Base-by-base conservation (phyloP, 92 coral and sea anemone species). In the Actinostola sp. region DNA sequence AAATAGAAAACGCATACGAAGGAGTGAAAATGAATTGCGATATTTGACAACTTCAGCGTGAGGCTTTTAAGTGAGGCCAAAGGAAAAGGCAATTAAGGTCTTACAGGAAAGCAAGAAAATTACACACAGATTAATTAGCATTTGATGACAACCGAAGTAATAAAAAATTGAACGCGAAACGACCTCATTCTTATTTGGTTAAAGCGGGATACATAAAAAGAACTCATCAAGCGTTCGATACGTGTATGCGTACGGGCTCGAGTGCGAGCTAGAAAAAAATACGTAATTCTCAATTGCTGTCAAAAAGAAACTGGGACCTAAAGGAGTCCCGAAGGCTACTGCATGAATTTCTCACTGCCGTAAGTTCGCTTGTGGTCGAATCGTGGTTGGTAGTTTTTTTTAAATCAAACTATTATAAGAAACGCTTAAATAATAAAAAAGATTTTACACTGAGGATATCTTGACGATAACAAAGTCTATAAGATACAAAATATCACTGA, bases 11-110 rank as follows among this genome's bases (percentile, higher is more conserved):
- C 28, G 36, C 38, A 57, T 27, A 57, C 19, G 16, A 20, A 44
- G 30, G 38, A 8, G 70, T 63, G 70, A 63, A n/a, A 5, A 10
- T 17, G 38, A 27, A 4, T 7, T 27, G 30, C 28, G 50, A n/a
- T 63, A 3, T 35, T 23, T 63, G 30, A 38, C 70, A 63, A 27
- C 26, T 44, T 63, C 9, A 35, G 53, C 51, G 28, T 33, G 6
- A 63, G 42, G 34, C 33, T 38, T 38, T 63, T 13, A 63, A 35
- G 30, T 38, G 12, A 63, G 15, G 35, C 50, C 53, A 38, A 35
- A 39, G 34, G 50, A 63, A 63, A 57, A 30, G 39, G 13, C 63
- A 57, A 57, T 57, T 57, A 57, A 57, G 29, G 28, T 13, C 13
- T 57, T 57, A 57, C 19, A 57, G 53, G 53, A 46, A 7, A 46